phyloP scores from a whole-genome alignment of 2,797 vertebrate species.

The Borostomias antarcticus region DNA sequence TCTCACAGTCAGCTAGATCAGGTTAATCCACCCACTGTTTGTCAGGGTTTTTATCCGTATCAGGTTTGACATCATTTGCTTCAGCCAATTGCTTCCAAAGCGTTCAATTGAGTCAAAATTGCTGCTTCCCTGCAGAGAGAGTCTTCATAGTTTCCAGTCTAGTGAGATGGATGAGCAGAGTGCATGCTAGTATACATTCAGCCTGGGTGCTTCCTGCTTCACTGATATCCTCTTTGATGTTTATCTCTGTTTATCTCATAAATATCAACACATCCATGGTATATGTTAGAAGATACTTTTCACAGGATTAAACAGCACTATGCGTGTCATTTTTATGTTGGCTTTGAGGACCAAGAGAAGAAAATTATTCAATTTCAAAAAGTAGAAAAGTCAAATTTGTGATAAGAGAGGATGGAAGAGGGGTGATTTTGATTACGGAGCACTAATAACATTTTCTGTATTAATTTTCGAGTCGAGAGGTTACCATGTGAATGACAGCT shows the following conservation, averaged over 20 bases:
- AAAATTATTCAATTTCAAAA: slow-evolving; percentile 47
- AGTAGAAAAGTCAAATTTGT: slow-evolving; percentile 30
- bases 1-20: too few relatives aligned
- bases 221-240: background rate
- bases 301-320: background rate
- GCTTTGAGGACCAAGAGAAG: background rate
- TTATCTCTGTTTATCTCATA: slow-evolving; percentile 17
- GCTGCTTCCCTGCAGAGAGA: too few relatives aligned
- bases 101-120: too few relatives aligned
- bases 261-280: background rate
- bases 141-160: too few relatives aligned
- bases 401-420: slow-evolving; percentile 27
- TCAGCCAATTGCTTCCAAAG: too few relatives aligned
- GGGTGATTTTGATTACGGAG: slow-evolving; percentile 10
- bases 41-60: background rate
- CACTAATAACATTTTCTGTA: slow-evolving; percentile 3
- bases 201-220: background rate
- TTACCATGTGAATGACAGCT: background rate
- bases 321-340: background rate
- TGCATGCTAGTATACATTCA: too few relatives aligned
- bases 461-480: slow-evolving; percentile 12
- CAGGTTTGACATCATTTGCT: too few relatives aligned
- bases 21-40: too few relatives aligned
- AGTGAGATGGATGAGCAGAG: too few relatives aligned
- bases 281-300: slow-evolving; percentile 20